phyloP scores from a whole-genome alignment of 2,797 vertebrate species.

The Sciurus vulgaris region DNA sequence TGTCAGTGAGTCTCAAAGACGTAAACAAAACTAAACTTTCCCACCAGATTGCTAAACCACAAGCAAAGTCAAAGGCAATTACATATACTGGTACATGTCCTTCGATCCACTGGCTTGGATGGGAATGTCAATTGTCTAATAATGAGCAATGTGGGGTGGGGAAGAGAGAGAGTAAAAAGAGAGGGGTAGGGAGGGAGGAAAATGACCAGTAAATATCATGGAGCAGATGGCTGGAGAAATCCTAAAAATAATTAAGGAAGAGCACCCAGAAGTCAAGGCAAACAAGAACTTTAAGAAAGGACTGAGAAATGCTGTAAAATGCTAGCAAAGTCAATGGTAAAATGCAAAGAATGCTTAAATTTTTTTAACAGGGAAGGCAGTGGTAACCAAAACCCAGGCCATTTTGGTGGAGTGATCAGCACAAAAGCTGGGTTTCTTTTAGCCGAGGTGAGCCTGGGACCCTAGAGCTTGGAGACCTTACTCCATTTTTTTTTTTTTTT shows the following conservation, averaged over 20 bases:
- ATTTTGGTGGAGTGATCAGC: background rate
- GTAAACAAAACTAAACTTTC: background rate
- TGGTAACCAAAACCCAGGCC: background rate
- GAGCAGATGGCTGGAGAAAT: background rate
- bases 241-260: background rate
- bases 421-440: background rate
- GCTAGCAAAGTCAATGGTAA: background rate
- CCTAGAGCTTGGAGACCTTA: background rate
- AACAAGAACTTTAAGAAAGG: background rate
- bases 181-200: background rate
- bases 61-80: background rate
- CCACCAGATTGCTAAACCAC: background rate
- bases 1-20: slow-evolving; percentile 7
- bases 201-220: background rate
- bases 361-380: background rate
- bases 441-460: background rate
- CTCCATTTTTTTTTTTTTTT: no score
- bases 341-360: background rate
- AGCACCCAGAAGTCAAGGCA: background rate
- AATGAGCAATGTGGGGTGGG: background rate
- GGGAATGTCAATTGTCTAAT: background rate
- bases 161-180: background rate
- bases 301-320: background rate
- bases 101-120: background rate
- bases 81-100: background rate